Percentiles rank a stretch among this genome's conserved stretches.
phyloP scores from a whole-genome alignment of 2,113 vertebrate species.

The Rhinoptilus africanus region DNA sequence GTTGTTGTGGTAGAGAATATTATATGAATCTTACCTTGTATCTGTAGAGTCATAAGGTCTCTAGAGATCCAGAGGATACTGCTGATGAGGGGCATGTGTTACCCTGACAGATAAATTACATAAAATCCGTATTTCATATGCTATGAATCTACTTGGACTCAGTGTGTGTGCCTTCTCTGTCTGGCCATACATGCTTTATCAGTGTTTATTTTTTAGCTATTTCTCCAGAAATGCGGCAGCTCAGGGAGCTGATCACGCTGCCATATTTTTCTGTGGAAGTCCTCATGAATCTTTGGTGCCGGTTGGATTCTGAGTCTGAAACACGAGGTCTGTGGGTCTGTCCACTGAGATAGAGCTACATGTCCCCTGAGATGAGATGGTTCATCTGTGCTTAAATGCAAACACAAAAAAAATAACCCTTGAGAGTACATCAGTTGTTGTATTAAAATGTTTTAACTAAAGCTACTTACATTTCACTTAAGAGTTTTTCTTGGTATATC shows the following conservation, averaged over 20 bases:
- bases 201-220: not conserved
- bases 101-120: not conserved
- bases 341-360: not conserved
- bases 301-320: not conserved
- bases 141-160: not conserved
- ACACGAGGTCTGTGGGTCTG: not conserved
- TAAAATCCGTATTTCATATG: not conserved
- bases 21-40: not conserved
- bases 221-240: not conserved
- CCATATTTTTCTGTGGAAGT: not conserved
- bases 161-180: not conserved
- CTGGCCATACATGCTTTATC: not conserved
- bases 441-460: not conserved
- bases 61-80: not conserved
- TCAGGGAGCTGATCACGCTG: not conserved
- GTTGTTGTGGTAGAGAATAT: not conserved
- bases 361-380: not conserved
- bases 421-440: not conserved
- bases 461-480: not conserved
- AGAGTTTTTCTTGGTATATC: not conserved
- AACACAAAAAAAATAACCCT: not conserved
- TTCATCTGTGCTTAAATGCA: not conserved
- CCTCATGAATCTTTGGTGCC: not conserved
- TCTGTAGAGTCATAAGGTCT: not conserved
- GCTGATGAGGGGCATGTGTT: not conserved